Evolutionary conservation across 2,113 vertebrate species (phyloP), one percentile per base, ranked within the genome.

Genomic region (Gnathochromis pfefferi): DNA sequence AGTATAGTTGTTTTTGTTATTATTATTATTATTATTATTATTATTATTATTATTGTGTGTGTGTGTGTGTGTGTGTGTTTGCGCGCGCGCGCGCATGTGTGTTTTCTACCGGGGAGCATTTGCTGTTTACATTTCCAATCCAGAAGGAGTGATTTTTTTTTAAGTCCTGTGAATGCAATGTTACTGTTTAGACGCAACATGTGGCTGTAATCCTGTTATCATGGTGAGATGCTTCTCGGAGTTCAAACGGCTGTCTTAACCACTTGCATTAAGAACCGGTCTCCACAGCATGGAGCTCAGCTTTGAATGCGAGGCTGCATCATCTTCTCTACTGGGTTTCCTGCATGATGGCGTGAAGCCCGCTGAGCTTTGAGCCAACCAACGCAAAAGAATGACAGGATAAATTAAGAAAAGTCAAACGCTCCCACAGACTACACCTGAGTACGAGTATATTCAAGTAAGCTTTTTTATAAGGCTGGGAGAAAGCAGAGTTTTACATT

Each of bases 181-280:
- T 49, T 78, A 31, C 42, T 75, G 23, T 75, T 75, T 47, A 17
- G 68, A 49, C 70, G 40, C 70, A 49, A 78, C 42, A 78, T 78
- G 70, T 78, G 70, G 42, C 42, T 49, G 42, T 78, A 49, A 49
- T 78, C 70, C 42, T 31, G 70, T 78, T 49, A 78, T 78, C 70
- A 78, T 26, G 70, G 70, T 78, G 23, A 78, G 42, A 78, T 49
- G 70, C 16, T 49, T 19, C 16, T 49, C 9, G 45, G 42, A 78
- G 70, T 78, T 75, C 68, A 75, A 75, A 75, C 40, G 68, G 68
- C 68, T 28, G 68, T 75, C 68, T 75, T 47, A 75, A 42, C 68
- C 68, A 75, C 68, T 75, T 75, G 68, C 68, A 75, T 75, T 75
- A 75, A 47, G 40, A 75, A 45, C 23, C 68, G 23, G 21, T 75